Percentiles rank a stretch among this genome's conserved stretches.
Evolutionary conservation across 2,113 vertebrate genomes (phyloP).

Genomic region (Xerus inauris): DNA sequence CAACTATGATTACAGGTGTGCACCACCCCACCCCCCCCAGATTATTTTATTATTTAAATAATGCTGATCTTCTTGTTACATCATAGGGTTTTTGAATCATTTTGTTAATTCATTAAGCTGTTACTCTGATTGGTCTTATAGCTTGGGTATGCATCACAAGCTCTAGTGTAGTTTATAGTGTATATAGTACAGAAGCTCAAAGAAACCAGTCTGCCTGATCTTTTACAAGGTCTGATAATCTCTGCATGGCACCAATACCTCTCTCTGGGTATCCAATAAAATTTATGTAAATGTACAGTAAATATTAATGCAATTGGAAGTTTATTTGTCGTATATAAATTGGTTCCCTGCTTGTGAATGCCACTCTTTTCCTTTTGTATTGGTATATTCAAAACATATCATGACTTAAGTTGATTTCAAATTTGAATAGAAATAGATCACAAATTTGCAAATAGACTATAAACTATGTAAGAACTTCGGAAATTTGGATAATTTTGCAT

Average conservation of each 20-base stretch:
- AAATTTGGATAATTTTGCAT: neutral
- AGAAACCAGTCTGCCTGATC: neutral
- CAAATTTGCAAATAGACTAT: neutral
- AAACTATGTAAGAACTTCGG: neutral
- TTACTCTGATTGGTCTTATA: neutral
- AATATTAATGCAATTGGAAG: neutral
- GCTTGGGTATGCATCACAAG: neutral
- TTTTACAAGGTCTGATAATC: neutral
- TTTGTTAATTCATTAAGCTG: neutral
- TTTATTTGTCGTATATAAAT: neutral
- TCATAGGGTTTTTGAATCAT: neutral
- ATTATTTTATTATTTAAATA: neutral
- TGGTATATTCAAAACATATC: neutral
- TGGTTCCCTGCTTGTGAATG: neutral
- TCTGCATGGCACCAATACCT: neutral
- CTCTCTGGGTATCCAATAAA: neutral
- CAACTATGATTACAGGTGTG: too few relatives aligned
- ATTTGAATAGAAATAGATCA: too few relatives aligned
- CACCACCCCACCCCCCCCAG: too few relatives aligned
- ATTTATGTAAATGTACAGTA: neutral
- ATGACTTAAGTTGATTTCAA: slow-evolving; percentile 32
- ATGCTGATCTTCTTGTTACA: neutral
- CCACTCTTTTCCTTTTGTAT: slow-evolving; percentile 16
- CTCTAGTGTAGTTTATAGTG: neutral
- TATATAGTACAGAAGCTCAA: neutral